These are phyloP conservation scores for Corythornis cristatus DNA, from an alignment of 2,113 vertebrate species.

Conservation along the genomic window DNA sequence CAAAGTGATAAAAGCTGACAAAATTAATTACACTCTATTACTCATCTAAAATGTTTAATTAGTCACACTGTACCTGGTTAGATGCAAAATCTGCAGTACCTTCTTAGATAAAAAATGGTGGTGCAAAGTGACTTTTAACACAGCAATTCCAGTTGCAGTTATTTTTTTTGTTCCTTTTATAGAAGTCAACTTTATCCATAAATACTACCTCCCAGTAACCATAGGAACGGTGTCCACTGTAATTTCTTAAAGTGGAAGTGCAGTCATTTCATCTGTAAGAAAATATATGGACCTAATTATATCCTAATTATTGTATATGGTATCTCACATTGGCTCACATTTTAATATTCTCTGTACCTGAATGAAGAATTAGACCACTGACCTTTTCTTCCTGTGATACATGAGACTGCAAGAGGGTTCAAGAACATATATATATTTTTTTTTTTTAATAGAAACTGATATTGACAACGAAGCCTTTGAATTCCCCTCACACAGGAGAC, in stretches of 20 bases:
- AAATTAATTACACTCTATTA: conserved; percentile 53
- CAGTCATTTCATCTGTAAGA: conserved; percentile 40
- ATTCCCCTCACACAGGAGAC: not conserved
- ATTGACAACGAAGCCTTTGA: conserved; percentile 29
- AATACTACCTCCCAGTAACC: conserved; percentile 63
- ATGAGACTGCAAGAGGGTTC: conserved; percentile 36
- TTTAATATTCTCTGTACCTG: conserved; percentile 49
- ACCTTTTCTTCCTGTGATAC: conserved; percentile 65
- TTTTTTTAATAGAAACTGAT: not conserved
- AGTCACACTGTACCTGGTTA: conserved; percentile 28
- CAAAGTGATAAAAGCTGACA: conserved; percentile 24
- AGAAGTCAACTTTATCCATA: conserved; percentile 2
- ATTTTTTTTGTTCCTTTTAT: conserved; percentile 54
- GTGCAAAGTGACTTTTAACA: conserved; percentile 24
- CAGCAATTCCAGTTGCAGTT: not conserved
- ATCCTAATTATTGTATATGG: conserved; percentile 65
- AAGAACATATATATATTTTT: not conserved
- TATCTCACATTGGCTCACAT: conserved; percentile 57
- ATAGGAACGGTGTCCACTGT: conserved; percentile 66
- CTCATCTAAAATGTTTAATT: conserved; percentile 47
- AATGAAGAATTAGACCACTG: conserved; percentile 65
- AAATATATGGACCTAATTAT: conserved; percentile 67
- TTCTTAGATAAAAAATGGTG: conserved; percentile 14
- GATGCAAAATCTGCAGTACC: not conserved
- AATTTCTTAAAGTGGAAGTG: conserved; percentile 67